Evolutionary conservation across 37 sponge, comb jelly and placozoan species (phyloP).

Genomic region (Agelas oroides): DNA sequence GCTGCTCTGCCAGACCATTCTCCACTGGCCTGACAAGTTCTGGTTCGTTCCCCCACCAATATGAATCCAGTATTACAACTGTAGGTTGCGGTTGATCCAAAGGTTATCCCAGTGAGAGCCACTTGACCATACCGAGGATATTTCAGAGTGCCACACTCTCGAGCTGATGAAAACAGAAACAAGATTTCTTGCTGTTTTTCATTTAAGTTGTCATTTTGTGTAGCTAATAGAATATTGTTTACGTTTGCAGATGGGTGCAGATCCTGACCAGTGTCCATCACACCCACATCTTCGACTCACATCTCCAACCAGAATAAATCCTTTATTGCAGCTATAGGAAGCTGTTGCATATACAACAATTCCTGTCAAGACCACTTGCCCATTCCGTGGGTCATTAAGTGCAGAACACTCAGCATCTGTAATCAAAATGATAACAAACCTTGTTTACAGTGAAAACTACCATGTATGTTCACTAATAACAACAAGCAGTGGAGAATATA

Average conservation of each 20-base stretch:
- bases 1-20: slow-evolving; percentile 54
- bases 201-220: too few relatives aligned
- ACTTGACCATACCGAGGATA: slow-evolving; percentile 21
- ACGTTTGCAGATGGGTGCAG: slow-evolving; percentile 60
- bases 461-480: too few relatives aligned
- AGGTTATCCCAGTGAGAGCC: slow-evolving; percentile 28
- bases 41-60: slow-evolving; percentile 21
- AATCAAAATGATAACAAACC: not conserved
- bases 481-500: too few relatives aligned
- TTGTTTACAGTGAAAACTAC: too few relatives aligned
- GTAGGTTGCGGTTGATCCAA: slow-evolving; percentile 47
- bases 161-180: slow-evolving; percentile 3
- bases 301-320: slow-evolving; percentile 21
- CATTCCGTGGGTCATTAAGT: slow-evolving; percentile 2
- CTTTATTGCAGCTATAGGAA: slow-evolving; percentile 41
- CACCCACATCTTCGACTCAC: too few relatives aligned
- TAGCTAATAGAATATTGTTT: too few relatives aligned
- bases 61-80: slow-evolving; percentile 26
- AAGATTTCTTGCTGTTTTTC: not conserved
- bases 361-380: not conserved
- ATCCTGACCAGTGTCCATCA: slow-evolving; percentile 68
- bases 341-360: not conserved
- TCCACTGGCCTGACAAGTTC: slow-evolving; percentile 47
- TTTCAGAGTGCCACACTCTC: slow-evolving; percentile 12
- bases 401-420: not conserved